Evolutionary conservation across 2,797 vertebrate species (phyloP).

Genomic region (Ptychobarbus kaznakovi): DNA sequence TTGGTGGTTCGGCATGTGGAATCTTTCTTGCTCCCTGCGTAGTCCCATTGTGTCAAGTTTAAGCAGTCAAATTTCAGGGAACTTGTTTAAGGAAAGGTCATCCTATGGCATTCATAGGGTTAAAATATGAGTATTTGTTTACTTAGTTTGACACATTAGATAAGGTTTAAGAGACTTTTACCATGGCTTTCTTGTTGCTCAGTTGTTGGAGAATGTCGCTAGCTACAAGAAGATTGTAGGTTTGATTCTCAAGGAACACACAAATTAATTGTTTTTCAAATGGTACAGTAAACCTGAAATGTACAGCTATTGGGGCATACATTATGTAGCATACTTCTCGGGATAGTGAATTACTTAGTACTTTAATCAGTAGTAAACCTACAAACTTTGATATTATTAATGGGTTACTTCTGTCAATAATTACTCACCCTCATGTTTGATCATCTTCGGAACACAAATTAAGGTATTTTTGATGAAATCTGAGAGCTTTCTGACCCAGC

Average conservation of each 20-base stretch:
- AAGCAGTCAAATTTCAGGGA: background rate
- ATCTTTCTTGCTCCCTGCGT: conserved; percentile 36
- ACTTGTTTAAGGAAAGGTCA: background rate
- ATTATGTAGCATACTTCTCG: background rate
- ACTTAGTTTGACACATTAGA: background rate
- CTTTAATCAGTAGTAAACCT: background rate
- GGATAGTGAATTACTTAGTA: background rate
- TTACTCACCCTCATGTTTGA: background rate
- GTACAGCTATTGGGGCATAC: background rate
- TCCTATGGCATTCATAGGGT: background rate
- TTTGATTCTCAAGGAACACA: conserved; percentile 11
- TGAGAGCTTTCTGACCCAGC: background rate
- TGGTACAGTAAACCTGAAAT: background rate
- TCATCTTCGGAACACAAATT: background rate
- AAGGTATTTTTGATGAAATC: background rate
- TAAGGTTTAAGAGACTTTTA: background rate
- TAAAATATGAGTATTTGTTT: background rate
- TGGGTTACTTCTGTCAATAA: background rate
- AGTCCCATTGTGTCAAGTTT: conserved; percentile 36
- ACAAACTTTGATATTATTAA: background rate
- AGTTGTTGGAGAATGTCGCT: background rate
- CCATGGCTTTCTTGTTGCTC: background rate
- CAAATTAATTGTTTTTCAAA: conserved; percentile 6
- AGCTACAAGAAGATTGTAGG: background rate
- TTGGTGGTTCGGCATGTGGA: conserved; percentile 49